Base-by-base conservation (phyloP, 2,888 invertebrate species). In the Poecilobothrus nobilitatus region DNA sequence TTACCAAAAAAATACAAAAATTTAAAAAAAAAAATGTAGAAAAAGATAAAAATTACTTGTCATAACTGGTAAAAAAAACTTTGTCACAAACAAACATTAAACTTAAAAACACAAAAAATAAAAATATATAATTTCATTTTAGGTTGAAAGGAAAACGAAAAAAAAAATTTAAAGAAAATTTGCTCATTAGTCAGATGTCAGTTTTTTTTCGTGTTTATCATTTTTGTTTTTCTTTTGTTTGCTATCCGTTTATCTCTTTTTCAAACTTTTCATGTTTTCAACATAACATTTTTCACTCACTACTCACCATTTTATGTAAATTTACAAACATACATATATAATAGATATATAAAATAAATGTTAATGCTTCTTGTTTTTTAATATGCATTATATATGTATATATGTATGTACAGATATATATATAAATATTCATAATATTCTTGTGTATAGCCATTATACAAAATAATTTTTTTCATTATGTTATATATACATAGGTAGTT, bases 181-280 rank as follows among this genome's bases (percentile, higher is more conserved):
- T 53, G 53, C 53, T 53, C 53, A 53, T 53, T 53, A 53, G 53
- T 53, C 53, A 53, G 53, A 53, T 53, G 53, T 53, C 53, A 53
- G 53, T 53, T 53, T 1, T 53, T 53, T 53, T 53, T 53, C 18
- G 2, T 53, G 15, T 53, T 27, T 27, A 2, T 1, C 37, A 10
- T 37, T 37, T 37, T 37, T 37, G 10, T 37, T 37, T 37, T 37
- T 37, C 1, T 8, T 37, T 37, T 37, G 37, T 37, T 37, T 37
- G 8, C 37, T 37, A 5, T 37, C 37, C 8, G 8, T 37, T 37
- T 37, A 37, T 37, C 12, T 37, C 37, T 37, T 37, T 37, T 5
- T 12, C 18, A 12, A n/a, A 18, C 53, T 15, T 53, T 15, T 53
- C 2, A 18, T 53, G 53, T 53, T 53, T 53, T 53, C n/a, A 53